Conservation (phyloP, 1,140 invertebrate genomes). For the Apolygus lucorum region DNA sequence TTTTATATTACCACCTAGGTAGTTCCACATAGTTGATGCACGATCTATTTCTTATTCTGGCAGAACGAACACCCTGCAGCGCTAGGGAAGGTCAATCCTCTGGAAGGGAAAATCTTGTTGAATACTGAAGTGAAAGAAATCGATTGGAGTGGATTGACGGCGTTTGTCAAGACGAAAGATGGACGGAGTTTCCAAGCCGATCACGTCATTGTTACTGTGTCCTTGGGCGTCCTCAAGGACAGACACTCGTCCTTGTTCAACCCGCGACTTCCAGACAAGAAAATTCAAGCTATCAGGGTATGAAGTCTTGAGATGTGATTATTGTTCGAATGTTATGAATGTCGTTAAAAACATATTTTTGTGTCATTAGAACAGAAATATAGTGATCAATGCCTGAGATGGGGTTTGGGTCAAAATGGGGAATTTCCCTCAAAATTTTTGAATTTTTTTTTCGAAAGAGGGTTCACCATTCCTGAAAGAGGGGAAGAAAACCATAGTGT, state of each 20-base stretch:
- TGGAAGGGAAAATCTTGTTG: conserved; percentile 41
- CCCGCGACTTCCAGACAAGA: conserved; percentile 50
- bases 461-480: no score
- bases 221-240: conserved; percentile 59
- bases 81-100: background rate
- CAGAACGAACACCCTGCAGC: background rate
- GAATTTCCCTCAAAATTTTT: no score
- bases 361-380: no score
- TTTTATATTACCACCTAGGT: no score
- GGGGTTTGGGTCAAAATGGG: no score
- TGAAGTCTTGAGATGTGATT: conserved; percentile 5
- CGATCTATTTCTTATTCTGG: no score
- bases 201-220: conserved; percentile 57
- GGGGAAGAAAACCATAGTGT: no score
- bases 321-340: background rate
- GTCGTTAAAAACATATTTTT: no score
- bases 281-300: conserved; percentile 50
- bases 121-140: conserved; percentile 45
- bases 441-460: no score
- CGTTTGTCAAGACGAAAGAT: conserved; percentile 47
- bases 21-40: no score
- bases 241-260: conserved; percentile 45
- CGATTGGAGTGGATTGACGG: conserved; percentile 37
- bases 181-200: conserved; percentile 49
- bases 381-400: no score